These are phyloP conservation scores for Paralinhomoeus sp. DNA, from an alignment of 2,888 invertebrate species.

Conservation along the genomic window DNA sequence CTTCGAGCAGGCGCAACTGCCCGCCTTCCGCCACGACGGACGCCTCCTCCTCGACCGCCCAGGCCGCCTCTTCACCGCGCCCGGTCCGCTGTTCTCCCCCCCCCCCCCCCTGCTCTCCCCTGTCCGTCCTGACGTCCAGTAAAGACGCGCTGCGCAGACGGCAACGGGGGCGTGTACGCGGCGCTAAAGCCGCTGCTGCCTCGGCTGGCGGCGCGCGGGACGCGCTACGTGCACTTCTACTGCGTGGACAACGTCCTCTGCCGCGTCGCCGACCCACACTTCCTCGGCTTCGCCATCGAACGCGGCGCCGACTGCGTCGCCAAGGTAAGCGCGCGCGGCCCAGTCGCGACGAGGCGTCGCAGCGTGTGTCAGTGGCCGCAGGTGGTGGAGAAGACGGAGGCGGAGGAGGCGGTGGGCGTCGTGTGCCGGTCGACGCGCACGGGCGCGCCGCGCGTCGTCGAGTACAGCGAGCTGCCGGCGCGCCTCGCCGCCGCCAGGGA, in stretches of 20 bases:
- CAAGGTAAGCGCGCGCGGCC: constrained; percentile 55
- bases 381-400: constrained; percentile 62
- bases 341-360: too few relatives aligned
- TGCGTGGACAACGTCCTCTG: constrained; percentile 95
- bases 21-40: constrained; percentile 78
- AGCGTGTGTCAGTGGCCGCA: too few relatives aligned
- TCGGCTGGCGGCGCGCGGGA: constrained; percentile 42
- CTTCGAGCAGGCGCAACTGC: constrained; percentile 76
- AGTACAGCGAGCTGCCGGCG: constrained; percentile 81
- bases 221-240: constrained; percentile 76
- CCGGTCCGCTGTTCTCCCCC: constrained; percentile 35
- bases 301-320: constrained; percentile 80
- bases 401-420: constrained; percentile 81
- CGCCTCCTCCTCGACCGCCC: constrained; percentile 63
- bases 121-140: too few relatives aligned
- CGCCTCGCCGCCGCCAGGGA: constrained; percentile 47
- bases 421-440: too few relatives aligned
- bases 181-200: constrained; percentile 32
- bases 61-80: constrained; percentile 57
- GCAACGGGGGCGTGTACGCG: constrained; percentile 36
- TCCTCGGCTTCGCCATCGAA: constrained; percentile 67
- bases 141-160: too few relatives aligned
- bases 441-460: too few relatives aligned
- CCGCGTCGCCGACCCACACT: constrained; percentile 83
- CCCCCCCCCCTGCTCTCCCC: background rate